Base-by-base conservation (phyloP, 2,888 invertebrate species). In the Mythimna albipuncta region DNA sequence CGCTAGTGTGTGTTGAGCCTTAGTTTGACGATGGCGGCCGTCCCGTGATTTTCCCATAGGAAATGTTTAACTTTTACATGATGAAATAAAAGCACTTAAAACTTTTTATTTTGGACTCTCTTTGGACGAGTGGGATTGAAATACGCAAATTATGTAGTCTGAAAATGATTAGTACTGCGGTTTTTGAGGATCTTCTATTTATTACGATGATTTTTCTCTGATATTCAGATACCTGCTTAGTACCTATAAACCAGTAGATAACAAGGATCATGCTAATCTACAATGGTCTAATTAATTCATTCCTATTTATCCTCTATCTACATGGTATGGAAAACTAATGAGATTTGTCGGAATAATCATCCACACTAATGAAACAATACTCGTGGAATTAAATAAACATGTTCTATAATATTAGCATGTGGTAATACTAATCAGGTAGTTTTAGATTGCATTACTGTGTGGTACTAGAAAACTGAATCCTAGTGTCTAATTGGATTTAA, bases 81-180 rank as follows among this genome's bases (percentile, higher is more conserved):
- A 73, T 75, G 62, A 75, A 78, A 82, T 73, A 73, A 77, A 81
- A 83, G 72, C 74, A 78, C 75, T 83, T 73, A 59, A 79, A 86
- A 81, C 73, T 86, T 81, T 75, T 76, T 73, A 64, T 72, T 75
- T 64, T 57, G 41, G 32, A 41, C 50, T 58, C 62, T 13, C 64
- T 72, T 19, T 0, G 41, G 70, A 64, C 64, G 41, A 79, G 64
- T 63, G 41, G 19, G 52, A 65, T 66, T 26, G 63, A 38, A 62
- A 32, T 41, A 47, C 35, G 35, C n/a, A 2, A 57, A 74, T 62
- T 57, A 59, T 67, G 72, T 61, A 64, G 62, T 62, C 57, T n/a
- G 26, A 58, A 57, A 21, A 47, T 7, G 0, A 59, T 58, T 61
- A 6, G 6, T 3, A 10, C 6, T 32, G n/a, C 16, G 11, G 19